Percentiles rank a stretch among this genome's conserved stretches.
Conservation (phyloP, 1,140 invertebrate species). For the Monomorium pharaonis region DNA sequence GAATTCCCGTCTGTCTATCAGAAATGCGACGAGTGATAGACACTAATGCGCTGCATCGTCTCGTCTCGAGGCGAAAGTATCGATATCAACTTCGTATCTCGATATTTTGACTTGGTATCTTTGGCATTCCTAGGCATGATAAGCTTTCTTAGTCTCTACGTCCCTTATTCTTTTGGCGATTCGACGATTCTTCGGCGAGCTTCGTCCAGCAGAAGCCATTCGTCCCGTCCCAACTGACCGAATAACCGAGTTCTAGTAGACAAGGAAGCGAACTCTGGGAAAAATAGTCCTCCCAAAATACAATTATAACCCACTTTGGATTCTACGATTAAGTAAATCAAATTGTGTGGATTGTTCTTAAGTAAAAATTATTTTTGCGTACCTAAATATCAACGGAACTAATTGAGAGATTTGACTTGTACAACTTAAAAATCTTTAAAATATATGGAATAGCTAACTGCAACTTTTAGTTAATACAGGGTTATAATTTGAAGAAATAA, state of each 20-base stretch:
- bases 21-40: not conserved
- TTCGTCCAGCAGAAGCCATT: not conserved
- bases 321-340: too few species aligned
- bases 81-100: conserved; percentile 8
- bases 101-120: conserved; percentile 40
- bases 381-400: too few species aligned
- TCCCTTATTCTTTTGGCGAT: conserved; percentile 14
- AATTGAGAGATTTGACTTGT: too few species aligned
- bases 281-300: too few species aligned
- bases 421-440: too few species aligned
- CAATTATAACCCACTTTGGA: too few species aligned
- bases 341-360: too few species aligned
- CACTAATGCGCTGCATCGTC: not conserved
- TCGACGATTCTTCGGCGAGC: conserved; percentile 55
- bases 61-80: conserved; percentile 36
- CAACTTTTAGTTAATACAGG: too few species aligned
- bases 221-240: conserved; percentile 24
- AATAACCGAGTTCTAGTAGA: conserved; percentile 78
- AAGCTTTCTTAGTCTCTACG: conserved; percentile 21
- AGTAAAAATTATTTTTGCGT: too few species aligned
- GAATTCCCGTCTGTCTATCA: not conserved
- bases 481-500: too few species aligned
- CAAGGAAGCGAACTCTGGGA: too few species aligned
- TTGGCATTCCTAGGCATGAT: conserved; percentile 7
- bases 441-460: too few species aligned